These are phyloP conservation scores for Stichopus horrens DNA, from an alignment of 53 echinoderm and acorn worm species.

Conservation along the genomic window DNA sequence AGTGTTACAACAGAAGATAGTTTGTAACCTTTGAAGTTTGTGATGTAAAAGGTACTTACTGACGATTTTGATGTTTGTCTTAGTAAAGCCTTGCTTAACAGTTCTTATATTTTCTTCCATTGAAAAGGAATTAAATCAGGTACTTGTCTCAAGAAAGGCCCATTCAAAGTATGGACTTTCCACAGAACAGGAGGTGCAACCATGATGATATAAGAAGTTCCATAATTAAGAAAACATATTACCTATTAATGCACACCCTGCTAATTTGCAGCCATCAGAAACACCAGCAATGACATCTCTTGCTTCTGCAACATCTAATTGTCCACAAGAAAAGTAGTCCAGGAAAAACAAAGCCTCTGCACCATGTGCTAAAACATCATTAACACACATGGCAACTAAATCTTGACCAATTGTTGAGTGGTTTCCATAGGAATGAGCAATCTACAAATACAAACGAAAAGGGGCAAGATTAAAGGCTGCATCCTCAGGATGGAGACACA, in stretches of 20 bases:
- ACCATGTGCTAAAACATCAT: conserved; percentile 91
- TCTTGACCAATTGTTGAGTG: conserved; percentile 83
- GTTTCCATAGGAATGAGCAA: conserved; percentile 73
- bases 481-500: background rate
- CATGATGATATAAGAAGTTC: too few species aligned
- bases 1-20: background rate
- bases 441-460: conserved; percentile 45
- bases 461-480: background rate
- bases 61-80: too few species aligned
- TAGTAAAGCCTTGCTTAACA: too few species aligned
- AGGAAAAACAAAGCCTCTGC: conserved; percentile 93
- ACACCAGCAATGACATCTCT: conserved; percentile 84
- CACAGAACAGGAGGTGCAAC: too few species aligned
- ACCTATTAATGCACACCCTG: conserved; percentile 95
- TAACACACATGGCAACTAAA: conserved; percentile 97
- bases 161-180: too few species aligned
- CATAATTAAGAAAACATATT: background rate
- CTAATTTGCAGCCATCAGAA: conserved; percentile 78
- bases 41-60: too few species aligned
- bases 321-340: conserved; percentile 95
- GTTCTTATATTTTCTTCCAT: too few species aligned
- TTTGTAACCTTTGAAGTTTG: too few species aligned
- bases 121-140: too few species aligned
- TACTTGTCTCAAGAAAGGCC: too few species aligned
- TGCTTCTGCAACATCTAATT: conserved; percentile 71